Conservation (phyloP, 2,888 invertebrate genomes). For the Rapana venosa region DNA sequence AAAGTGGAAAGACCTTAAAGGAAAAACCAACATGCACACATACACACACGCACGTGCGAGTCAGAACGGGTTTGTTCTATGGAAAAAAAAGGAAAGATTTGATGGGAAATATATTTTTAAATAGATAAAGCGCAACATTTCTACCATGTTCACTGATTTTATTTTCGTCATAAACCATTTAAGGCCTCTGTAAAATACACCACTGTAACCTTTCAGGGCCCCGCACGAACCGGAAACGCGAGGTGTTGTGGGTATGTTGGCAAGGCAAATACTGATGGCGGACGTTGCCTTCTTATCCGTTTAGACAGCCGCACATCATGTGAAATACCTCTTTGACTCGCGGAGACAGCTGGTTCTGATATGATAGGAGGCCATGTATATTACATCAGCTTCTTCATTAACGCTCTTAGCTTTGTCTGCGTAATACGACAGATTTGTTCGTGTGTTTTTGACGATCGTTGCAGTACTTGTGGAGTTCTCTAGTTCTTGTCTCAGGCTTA, state of each 20-base stretch:
- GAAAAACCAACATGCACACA: too few species aligned
- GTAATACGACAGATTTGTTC: not conserved
- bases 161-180: too few species aligned
- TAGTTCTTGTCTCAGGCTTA: too few species aligned
- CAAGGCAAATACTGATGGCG: conserved; percentile 74
- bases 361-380: not conserved
- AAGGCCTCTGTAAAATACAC: not conserved
- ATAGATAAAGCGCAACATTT: too few species aligned
- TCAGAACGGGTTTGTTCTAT: too few species aligned
- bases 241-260: conserved; percentile 73
- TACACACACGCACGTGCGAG: too few species aligned
- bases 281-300: conserved; percentile 49
- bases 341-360: not conserved
- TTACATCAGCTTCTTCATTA: not conserved
- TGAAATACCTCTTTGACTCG: not conserved
- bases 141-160: too few species aligned
- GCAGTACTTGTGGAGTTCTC: too few species aligned
- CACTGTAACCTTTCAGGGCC: not conserved
- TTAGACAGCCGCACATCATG: conserved; percentile 26
- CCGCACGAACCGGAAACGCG: conserved; percentile 38
- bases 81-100: too few species aligned
- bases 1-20: too few species aligned
- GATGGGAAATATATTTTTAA: too few species aligned
- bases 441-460: not conserved
- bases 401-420: not conserved